Evolutionary conservation across 1,140 invertebrate species (phyloP).

Genomic region (Microvelia longipes): DNA sequence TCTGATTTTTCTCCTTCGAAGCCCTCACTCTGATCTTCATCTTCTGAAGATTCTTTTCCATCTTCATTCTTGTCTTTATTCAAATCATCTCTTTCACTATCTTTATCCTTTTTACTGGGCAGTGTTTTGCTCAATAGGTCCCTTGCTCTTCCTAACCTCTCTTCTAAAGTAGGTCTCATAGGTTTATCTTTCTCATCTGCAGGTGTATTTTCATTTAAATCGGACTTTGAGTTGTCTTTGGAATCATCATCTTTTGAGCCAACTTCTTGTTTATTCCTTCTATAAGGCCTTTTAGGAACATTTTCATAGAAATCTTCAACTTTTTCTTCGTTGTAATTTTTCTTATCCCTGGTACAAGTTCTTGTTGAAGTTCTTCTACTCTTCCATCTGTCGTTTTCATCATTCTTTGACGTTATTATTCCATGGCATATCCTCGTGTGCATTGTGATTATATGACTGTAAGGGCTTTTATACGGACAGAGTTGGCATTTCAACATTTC

Average conservation of each 20-base stretch:
- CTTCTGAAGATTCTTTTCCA: neutral
- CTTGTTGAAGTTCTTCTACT: neutral
- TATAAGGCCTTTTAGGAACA: no score
- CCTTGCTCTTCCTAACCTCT: neutral
- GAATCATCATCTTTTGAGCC: no score
- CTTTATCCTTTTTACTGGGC: neutral
- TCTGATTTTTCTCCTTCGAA: neutral
- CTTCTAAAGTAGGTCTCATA: neutral
- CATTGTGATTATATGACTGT: neutral
- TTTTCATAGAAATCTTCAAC: neutral
- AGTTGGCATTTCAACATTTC: neutral
- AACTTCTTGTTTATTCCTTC: no score
- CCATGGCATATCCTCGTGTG: neutral
- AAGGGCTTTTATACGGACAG: neutral
- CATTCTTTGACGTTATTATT: neutral
- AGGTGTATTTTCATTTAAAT: no score
- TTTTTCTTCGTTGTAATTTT: neutral
- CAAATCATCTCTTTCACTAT: neutral
- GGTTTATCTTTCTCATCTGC: neutral
- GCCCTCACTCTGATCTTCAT: neutral
- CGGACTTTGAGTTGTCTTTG: no score
- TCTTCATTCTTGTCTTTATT: neutral
- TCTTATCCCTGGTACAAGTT: neutral
- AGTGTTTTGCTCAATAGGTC: neutral
- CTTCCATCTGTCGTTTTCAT: neutral